Conservation (phyloP, 1,140 invertebrate genomes). For the Sycophaga agraensis region DNA sequence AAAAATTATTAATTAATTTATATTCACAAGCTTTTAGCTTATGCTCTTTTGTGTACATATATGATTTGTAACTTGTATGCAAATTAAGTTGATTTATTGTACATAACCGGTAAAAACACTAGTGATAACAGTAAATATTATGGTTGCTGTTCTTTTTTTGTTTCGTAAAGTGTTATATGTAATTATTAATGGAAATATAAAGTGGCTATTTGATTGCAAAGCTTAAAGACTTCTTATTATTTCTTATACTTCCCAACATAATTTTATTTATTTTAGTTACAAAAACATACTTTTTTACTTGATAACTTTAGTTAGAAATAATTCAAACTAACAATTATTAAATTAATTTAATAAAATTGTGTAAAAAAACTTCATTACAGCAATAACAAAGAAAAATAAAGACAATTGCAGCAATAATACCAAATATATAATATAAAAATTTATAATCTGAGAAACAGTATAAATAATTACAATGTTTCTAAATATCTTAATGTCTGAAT, state of each 20-base stretch:
- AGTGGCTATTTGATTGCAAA: constrained; percentile 28
- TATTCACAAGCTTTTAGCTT: constrained; percentile 26
- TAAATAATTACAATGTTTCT: too few relatives aligned
- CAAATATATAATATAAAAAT: too few relatives aligned
- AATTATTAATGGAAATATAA: constrained; percentile 32
- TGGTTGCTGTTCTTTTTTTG: constrained; percentile 31
- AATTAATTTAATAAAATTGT: too few relatives aligned
- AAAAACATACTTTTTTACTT: too few relatives aligned
- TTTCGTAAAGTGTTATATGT: constrained; percentile 29
- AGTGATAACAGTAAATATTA: constrained; percentile 26
- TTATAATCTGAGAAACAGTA: too few relatives aligned
- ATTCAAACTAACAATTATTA: too few relatives aligned
- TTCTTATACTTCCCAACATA: not conserved
- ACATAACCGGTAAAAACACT: constrained; percentile 31
- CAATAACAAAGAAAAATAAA: too few relatives aligned
- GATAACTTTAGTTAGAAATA: too few relatives aligned
- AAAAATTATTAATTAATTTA: constrained; percentile 28
- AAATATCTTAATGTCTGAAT: too few relatives aligned
- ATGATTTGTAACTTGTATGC: constrained; percentile 30
- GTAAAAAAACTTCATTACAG: too few relatives aligned
- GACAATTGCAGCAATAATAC: too few relatives aligned
- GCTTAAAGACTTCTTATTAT: constrained; percentile 7
- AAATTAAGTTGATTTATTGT: constrained; percentile 31
- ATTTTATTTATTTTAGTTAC: too few relatives aligned
- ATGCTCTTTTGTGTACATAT: constrained; percentile 29